Conservation (phyloP, 2,113 vertebrate genomes). For the Gadus chalcogrammus region DNA sequence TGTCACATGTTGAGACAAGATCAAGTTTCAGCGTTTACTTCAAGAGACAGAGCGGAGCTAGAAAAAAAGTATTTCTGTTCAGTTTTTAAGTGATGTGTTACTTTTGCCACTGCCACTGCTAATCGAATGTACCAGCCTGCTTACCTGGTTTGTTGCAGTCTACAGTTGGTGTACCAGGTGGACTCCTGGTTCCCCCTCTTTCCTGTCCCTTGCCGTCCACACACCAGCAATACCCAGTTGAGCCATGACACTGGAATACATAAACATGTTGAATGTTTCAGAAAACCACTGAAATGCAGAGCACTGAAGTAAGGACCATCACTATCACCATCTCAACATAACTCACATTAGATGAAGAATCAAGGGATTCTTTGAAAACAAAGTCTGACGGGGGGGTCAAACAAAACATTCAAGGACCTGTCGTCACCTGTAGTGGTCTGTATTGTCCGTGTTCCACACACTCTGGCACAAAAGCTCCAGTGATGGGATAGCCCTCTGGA, state of each 20-base stretch:
- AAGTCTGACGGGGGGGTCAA: not conserved
- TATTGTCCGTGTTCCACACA: constrained; percentile 71
- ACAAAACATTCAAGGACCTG: not conserved
- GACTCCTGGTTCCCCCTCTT: constrained; percentile 58
- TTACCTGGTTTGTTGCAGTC: constrained; percentile 66
- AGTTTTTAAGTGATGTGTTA: not conserved
- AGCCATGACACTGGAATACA: constrained; percentile 66
- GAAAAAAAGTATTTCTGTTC: too few relatives aligned
- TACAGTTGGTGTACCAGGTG: constrained; percentile 38
- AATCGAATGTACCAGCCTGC: too few relatives aligned
- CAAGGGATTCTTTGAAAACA: too few relatives aligned
- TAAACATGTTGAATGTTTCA: not conserved
- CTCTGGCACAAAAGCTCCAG: constrained; percentile 64
- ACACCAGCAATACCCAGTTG: constrained; percentile 74
- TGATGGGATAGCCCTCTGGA: constrained; percentile 10
- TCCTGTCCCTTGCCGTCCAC: constrained; percentile 62
- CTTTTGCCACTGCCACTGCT: too few relatives aligned
- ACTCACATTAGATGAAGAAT: too few relatives aligned
- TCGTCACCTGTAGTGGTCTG: constrained; percentile 42
- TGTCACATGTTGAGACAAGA: not conserved
- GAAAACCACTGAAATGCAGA: not conserved
- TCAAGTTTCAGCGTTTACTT: too few relatives aligned
- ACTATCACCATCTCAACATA: too few relatives aligned
- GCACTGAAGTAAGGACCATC: too few relatives aligned
- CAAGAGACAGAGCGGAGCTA: too few relatives aligned